Evolutionary conservation across 2,113 vertebrate species (phyloP).

Genomic region (Asarcornis scutulata): DNA sequence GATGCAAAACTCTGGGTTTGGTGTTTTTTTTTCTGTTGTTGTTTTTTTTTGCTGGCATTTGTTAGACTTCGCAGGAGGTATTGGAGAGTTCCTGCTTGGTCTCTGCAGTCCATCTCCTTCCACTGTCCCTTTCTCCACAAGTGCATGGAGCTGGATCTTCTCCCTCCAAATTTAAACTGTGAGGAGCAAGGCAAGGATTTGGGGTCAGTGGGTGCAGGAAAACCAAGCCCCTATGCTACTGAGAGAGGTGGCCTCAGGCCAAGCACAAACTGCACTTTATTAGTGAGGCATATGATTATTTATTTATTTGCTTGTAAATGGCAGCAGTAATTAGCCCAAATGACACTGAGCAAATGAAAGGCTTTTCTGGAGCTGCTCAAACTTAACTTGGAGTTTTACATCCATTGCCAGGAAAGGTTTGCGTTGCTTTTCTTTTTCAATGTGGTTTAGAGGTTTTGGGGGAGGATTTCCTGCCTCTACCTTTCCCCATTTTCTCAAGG

Average conservation of each 20-base stretch:
- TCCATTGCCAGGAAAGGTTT: not conserved
- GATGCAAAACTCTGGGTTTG: not conserved
- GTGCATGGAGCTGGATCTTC: fast-evolving
- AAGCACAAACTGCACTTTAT: not conserved
- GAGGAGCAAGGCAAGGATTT: not conserved
- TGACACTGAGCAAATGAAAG: not conserved
- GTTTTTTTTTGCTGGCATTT: not conserved
- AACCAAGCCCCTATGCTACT: fast-evolving
- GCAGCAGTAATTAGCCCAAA: not conserved
- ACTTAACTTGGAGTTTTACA: fast-evolving
- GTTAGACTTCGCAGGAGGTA: not conserved
- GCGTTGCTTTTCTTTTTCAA: not conserved
- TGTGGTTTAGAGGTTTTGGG: not conserved
- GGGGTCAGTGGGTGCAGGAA: not conserved
- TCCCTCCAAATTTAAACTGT: not conserved
- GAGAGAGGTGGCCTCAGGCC: not conserved
- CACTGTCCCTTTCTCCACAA: fast-evolving
- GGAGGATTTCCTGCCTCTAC: not conserved
- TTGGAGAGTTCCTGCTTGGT: not conserved
- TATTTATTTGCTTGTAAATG: not conserved
- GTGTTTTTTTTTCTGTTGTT: not conserved
- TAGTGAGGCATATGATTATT: not conserved
- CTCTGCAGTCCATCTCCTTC: not conserved
- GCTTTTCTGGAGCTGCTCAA: not conserved
- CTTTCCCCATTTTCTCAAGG: not conserved